Base-by-base conservation (phyloP, 1,140 invertebrate genomes). In the Oreohelix idahoensis region DNA sequence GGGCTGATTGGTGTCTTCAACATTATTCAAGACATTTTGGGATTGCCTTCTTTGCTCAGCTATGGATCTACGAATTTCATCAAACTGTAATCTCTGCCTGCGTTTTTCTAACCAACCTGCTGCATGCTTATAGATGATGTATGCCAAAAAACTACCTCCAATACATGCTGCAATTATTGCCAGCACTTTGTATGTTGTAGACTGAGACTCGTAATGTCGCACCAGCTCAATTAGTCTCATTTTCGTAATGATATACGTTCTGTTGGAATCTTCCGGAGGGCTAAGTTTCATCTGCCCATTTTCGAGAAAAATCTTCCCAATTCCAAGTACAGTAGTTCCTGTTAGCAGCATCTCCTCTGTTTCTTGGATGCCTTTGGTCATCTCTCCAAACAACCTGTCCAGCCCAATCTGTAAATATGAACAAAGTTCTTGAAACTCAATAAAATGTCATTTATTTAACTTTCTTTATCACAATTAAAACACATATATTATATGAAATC, bases 261-360 rank as follows among this genome's bases (percentile, higher is more conserved):
- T 73, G 15, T 84, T 86, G 69, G 81, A 36, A 17, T 76, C 75
- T 8, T 76, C 49, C 0, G 92, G 91, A 13, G 92, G 88, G 26
- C 58, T 42, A 51, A 93, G 78, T 58, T 88, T 89, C 5, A 93
- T 38, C 38, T 84, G 86, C 1, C 88, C 89, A 49, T 84, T 86
- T n/a, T 90, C 88, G 11, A 91, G 79, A 11, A 85, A 84, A 0
- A 93, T 29, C 84, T 90, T 86, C 20, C 93, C 93, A 15, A 93
- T 84, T 11, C 88, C 93, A 2, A 92, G 84, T 20, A 93, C 36
- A 13, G 80, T 80, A 17, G 90, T 90, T 17, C 91, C 91, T 38
- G 90, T 87, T 11, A 86, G 49, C 35, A 93, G 81, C 89, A 93
- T 92, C 70, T 87, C 83, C 83, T 93, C 93, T 39, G 88, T 88